Conservation (phyloP, 2,888 invertebrate genomes). For the Chrysodeixis includens region DNA sequence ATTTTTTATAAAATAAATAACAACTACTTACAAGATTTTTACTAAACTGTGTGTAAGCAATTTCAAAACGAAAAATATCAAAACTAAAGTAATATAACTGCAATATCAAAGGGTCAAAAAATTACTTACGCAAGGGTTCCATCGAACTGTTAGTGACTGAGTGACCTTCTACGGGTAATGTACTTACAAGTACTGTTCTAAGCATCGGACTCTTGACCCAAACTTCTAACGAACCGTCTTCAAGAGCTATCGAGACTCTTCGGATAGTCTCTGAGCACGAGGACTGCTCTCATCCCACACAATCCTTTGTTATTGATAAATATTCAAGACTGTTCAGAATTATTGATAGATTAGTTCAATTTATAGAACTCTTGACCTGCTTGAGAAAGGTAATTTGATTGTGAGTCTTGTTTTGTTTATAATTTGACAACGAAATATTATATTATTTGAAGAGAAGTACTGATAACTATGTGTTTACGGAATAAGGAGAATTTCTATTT, state of each 20-base stretch:
- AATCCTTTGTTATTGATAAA: not conserved
- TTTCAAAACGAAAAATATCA: slow-evolving; percentile 22
- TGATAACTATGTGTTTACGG: no score
- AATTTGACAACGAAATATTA: no score
- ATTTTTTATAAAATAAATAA: no score
- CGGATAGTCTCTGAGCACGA: slow-evolving; percentile 2
- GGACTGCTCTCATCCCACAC: not conserved
- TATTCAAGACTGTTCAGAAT: not conserved
- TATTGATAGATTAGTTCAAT: no score
- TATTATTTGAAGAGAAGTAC: no score
- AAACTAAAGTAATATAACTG: slow-evolving; percentile 31
- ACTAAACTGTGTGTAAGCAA: not conserved
- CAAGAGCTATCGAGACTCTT: slow-evolving; percentile 32
- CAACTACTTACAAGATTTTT: no score
- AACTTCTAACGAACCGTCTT: slow-evolving; percentile 26
- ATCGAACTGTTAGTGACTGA: not conserved
- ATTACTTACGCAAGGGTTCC: not conserved
- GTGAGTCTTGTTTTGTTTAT: no score
- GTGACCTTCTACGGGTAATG: not conserved
- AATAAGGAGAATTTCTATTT: no score
- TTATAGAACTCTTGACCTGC: no score
- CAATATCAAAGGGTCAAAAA: slow-evolving; percentile 20
- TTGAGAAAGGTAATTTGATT: no score
- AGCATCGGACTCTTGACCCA: slow-evolving; percentile 29
- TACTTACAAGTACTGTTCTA: slow-evolving; percentile 7